Evolutionary conservation across 2,797 vertebrate genomes (phyloP).

Genomic region (Micromesistius poutassou): DNA sequence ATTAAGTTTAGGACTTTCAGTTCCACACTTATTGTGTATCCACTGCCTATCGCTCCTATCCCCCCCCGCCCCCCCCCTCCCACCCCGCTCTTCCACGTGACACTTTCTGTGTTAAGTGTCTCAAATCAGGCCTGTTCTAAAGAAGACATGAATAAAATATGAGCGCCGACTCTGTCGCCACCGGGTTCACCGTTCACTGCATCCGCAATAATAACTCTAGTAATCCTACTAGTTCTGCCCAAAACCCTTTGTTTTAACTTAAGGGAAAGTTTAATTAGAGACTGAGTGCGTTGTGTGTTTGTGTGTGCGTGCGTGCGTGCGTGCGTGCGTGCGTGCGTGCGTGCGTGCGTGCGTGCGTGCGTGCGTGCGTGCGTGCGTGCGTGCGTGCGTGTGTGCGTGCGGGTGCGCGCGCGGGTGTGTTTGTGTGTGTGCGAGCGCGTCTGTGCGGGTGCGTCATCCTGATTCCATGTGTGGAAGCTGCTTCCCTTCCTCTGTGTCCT

Average conservation of each 20-base stretch:
- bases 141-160: conserved; percentile 37
- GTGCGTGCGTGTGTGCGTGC: not conserved
- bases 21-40: not conserved
- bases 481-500: not conserved
- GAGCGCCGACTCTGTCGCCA: conserved; percentile 26
- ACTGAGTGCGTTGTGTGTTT: not conserved
- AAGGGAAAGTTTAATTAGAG: conserved; percentile 13
- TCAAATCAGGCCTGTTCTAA: conserved; percentile 17
- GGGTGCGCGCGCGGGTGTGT: not conserved
- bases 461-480: not conserved
- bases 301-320: not conserved
- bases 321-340: not conserved
- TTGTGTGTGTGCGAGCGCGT: not conserved
- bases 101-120: not conserved
- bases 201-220: conserved; percentile 38
- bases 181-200: conserved; percentile 39
- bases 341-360: not conserved
- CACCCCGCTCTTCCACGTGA: not conserved
- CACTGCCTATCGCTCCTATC: not conserved
- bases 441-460: not conserved
- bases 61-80: conserved; percentile 5
- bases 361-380: not conserved
- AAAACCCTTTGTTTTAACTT: conserved; percentile 31
- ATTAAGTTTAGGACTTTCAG: conserved; percentile 10
- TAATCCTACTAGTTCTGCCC: conserved; percentile 37